Evolutionary conservation across 2,888 invertebrate genomes (phyloP).

Genomic region (Drosophila ustulata): DNA sequence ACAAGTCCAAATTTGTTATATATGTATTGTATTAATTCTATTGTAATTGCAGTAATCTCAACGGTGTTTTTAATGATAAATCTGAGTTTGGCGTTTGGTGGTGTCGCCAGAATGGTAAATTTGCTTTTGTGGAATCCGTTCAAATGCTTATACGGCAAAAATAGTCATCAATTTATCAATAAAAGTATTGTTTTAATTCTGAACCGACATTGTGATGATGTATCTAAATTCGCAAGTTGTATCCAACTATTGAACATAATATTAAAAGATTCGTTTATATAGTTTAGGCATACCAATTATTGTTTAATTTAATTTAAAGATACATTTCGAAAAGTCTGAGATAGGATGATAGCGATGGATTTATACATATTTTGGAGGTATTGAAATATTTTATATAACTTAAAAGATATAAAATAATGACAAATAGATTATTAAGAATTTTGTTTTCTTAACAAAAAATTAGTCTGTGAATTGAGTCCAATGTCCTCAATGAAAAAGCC

Average conservation of each 20-base stretch:
- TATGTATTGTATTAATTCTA: neutral
- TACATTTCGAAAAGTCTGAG: no score
- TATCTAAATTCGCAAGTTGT: constrained; percentile 3
- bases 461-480: no score
- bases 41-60: constrained; percentile 30
- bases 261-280: no score
- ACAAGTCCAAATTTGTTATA: neutral
- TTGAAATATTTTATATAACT: no score
- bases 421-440: no score
- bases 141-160: constrained; percentile 44
- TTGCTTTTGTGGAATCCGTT: constrained; percentile 33
- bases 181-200: constrained; percentile 10
- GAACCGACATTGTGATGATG: constrained; percentile 1
- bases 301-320: no score
- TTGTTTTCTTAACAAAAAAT: no score
- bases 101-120: constrained; percentile 23
- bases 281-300: neutral
- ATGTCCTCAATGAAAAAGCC: no score
- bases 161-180: constrained; percentile 10
- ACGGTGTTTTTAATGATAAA: constrained; percentile 33
- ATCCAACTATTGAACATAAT: neutral
- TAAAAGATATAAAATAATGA: no score
- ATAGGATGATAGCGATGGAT: no score
- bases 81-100: constrained; percentile 44
- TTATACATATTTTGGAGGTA: no score